A percentile compares a stretch with the other conserved stretches of the same genome.
Evolutionary conservation across 2,113 vertebrate species (phyloP).

Genomic region (Tinamus guttatus): DNA sequence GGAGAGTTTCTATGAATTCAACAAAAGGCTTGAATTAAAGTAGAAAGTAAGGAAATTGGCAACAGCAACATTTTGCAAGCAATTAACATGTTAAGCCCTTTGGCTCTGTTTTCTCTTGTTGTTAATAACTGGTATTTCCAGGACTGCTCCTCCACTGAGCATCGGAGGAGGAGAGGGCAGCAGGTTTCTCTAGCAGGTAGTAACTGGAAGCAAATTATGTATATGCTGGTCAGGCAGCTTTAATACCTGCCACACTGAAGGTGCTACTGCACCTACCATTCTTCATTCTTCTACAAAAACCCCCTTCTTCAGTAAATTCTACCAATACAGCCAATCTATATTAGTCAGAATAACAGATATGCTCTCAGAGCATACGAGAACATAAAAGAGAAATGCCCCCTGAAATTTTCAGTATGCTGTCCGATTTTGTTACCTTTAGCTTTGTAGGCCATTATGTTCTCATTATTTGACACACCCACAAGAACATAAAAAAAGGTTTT

Average conservation of each 20-base stretch:
- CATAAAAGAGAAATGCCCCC: background rate
- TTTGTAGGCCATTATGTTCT: background rate
- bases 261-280: background rate
- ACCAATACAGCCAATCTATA: background rate
- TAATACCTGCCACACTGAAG: background rate
- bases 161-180: background rate
- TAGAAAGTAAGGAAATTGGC: background rate
- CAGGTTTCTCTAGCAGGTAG: background rate
- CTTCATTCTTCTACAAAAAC: no score
- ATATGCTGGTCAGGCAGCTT: background rate
- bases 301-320: background rate
- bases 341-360: background rate
- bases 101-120: background rate
- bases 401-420: background rate
- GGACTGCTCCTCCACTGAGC: background rate
- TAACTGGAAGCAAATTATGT: background rate
- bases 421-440: background rate
- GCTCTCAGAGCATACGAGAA: background rate
- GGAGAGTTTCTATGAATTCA: background rate
- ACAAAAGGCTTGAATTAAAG: background rate
- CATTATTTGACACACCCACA: background rate
- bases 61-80: background rate
- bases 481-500: background rate
- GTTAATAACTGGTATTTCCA: constrained; percentile 21
- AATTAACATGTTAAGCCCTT: background rate